Evolutionary conservation across 2,888 invertebrate species (phyloP).

Genomic region (Tortrix viridana): DNA sequence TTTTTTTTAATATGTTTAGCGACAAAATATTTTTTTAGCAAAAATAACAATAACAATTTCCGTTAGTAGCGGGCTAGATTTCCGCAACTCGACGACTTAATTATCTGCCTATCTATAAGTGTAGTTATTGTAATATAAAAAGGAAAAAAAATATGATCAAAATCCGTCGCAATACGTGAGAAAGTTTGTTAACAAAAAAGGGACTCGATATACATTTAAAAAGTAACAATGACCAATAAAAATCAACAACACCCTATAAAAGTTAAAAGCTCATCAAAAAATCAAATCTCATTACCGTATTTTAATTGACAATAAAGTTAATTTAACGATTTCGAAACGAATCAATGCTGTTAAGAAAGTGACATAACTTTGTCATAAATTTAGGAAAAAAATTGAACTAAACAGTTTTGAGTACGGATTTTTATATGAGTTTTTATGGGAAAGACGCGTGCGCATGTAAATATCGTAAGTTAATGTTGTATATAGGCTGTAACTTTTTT

Average conservation of each 20-base stretch:
- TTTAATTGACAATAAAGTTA: slow-evolving; percentile 64
- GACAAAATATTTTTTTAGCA: no score
- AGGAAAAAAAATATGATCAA: no score
- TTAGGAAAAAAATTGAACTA: slow-evolving; percentile 30
- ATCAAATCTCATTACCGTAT: slow-evolving; percentile 55
- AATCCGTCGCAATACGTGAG: slow-evolving; percentile 4
- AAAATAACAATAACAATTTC: no score
- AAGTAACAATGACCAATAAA: slow-evolving; percentile 42
- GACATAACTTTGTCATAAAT: slow-evolving; percentile 49
- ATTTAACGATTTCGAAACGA: slow-evolving; percentile 52
- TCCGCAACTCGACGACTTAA: no score
- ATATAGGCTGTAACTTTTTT: slow-evolving; percentile 61
- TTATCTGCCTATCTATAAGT: no score
- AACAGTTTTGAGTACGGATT: slow-evolving; percentile 36
- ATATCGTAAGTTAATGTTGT: slow-evolving; percentile 51
- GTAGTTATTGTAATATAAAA: no score
- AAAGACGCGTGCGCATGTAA: slow-evolving; percentile 73
- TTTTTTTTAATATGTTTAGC: no score
- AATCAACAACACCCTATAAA: slow-evolving; percentile 43
- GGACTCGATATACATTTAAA: slow-evolving; percentile 7
- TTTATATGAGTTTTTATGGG: slow-evolving; percentile 50
- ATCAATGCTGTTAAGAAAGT: slow-evolving; percentile 38
- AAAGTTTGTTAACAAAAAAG: slow-evolving; percentile 3
- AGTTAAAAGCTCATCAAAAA: slow-evolving; percentile 47
- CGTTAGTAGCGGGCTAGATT: no score